phyloP scores from a whole-genome alignment of 2,888 invertebrate genomes.

The Graphium colonna region DNA sequence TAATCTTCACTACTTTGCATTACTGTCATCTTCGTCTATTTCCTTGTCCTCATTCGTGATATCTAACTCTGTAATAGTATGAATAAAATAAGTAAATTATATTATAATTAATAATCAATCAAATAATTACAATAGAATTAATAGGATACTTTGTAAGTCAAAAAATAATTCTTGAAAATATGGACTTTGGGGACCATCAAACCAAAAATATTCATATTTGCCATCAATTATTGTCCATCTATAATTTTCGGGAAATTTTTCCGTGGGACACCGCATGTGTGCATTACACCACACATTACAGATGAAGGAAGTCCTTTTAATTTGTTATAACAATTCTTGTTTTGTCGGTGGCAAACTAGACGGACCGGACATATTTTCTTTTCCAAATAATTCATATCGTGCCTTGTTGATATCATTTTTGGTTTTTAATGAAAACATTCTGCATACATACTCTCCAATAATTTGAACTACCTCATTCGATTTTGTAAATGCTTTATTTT shows the following conservation, averaged over 20 bases:
- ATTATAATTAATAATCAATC: conserved; percentile 20
- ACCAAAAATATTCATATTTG: conserved; percentile 26
- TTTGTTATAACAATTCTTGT: too few relatives aligned
- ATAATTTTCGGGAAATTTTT: background rate
- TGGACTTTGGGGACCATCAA: conserved; percentile 26
- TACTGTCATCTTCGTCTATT: too few relatives aligned
- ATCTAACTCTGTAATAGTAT: too few relatives aligned
- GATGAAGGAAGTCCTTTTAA: too few relatives aligned
- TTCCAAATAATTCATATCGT: background rate
- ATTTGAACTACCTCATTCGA: background rate
- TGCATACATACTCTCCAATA: background rate
- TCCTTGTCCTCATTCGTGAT: too few relatives aligned
- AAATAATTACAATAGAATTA: conserved; percentile 22
- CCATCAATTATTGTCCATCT: conserved; percentile 21
- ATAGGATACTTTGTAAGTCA: conserved; percentile 23
- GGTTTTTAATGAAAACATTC: background rate
- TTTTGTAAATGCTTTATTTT: background rate
- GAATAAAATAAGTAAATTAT: background rate
- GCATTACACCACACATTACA: background rate
- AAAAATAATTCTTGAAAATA: conserved; percentile 29
- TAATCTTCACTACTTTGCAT: too few relatives aligned
- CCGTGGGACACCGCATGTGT: background rate
- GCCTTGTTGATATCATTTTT: background rate
- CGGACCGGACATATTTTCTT: too few relatives aligned
- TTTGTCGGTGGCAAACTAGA: too few relatives aligned